These are phyloP conservation scores for Myotis brandtii DNA, from an alignment of 2,113 vertebrate genomes.

Conservation along the genomic window DNA sequence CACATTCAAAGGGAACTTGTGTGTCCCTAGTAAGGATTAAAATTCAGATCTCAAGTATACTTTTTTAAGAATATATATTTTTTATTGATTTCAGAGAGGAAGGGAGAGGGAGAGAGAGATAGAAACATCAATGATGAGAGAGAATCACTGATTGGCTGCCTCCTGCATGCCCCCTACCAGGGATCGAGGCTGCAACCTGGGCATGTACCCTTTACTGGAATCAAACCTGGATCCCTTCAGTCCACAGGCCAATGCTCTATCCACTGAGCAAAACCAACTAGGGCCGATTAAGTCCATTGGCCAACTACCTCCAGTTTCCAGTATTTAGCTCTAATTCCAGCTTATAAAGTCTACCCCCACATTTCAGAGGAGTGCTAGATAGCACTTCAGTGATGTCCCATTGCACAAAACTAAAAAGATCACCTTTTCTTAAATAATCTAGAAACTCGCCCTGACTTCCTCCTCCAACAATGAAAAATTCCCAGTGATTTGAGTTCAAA, in stretches of 20 bases:
- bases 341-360: background rate
- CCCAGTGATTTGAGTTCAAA: background rate
- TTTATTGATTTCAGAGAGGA: no score
- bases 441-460: background rate
- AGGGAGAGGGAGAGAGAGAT: no score
- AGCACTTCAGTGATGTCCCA: background rate
- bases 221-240: no score
- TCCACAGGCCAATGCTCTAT: no score
- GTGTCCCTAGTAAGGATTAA: background rate
- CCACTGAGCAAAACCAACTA: no score
- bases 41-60: background rate
- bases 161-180: no score
- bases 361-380: background rate
- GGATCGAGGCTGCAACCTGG: no score
- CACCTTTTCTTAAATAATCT: constrained; percentile 14
- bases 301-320: background rate
- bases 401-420: background rate
- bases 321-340: background rate
- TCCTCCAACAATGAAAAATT: background rate
- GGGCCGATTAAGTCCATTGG: background rate
- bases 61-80: background rate
- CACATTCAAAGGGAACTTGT: background rate
- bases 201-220: no score
- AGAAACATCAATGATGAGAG: no score
- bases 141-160: no score